phyloP scores from a whole-genome alignment of 2,797 vertebrate species.

The Hoplostethus atlanticus region DNA sequence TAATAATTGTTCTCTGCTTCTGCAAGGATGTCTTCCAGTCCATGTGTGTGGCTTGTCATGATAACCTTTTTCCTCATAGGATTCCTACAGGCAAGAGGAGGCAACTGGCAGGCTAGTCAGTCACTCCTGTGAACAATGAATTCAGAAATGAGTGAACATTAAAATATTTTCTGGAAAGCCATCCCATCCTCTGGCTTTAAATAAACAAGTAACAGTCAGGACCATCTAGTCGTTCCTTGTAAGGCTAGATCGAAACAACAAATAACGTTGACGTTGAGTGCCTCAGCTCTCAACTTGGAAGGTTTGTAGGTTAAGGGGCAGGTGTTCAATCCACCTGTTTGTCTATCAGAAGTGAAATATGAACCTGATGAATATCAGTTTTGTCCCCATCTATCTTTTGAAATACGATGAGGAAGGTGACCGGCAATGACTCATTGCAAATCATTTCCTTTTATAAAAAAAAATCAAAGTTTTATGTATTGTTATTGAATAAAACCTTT shows the following conservation, averaged over 20 bases:
- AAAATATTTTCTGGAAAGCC: conserved; percentile 66
- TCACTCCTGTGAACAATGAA: conserved; percentile 39
- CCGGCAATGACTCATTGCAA: background rate
- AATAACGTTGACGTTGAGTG: background rate
- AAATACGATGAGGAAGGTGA: background rate
- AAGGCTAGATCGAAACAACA: background rate
- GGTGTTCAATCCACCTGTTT: background rate
- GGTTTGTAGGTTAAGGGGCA: background rate
- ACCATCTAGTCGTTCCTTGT: background rate
- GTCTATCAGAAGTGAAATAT: background rate
- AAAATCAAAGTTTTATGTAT: background rate
- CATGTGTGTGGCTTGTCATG: conserved; percentile 29
- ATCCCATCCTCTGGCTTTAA: conserved; percentile 8
- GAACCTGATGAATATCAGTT: too few relatives aligned
- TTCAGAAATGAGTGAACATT: conserved; percentile 82
- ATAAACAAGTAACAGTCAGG: background rate
- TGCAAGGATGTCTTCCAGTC: conserved; percentile 48
- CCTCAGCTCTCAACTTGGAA: conserved; percentile 1
- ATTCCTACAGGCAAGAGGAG: conserved; percentile 69
- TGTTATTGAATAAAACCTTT: background rate
- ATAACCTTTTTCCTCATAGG: conserved; percentile 59
- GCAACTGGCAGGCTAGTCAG: conserved; percentile 36
- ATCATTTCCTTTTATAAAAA: background rate
- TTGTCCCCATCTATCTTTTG: too few relatives aligned
- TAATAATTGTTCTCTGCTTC: too few relatives aligned